phyloP scores from a whole-genome alignment of 2,797 vertebrate species.

The Sebastes steindachneri region DNA sequence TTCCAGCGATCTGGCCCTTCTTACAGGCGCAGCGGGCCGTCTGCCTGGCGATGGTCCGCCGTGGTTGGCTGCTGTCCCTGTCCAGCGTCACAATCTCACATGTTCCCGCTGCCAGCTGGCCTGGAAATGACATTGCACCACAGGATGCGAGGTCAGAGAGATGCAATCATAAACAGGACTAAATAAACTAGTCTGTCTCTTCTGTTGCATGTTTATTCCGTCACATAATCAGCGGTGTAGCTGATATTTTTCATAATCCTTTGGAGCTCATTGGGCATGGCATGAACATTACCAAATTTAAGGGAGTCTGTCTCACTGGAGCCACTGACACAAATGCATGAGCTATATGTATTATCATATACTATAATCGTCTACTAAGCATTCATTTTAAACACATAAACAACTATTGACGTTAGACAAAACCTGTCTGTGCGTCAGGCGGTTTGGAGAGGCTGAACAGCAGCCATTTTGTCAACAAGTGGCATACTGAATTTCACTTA shows the following conservation, averaged over 20 bases:
- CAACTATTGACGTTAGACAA: not conserved
- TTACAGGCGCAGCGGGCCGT: conserved; percentile 98
- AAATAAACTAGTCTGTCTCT: conserved; percentile 41
- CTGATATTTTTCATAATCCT: not conserved
- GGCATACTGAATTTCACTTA: not conserved
- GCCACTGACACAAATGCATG: not conserved
- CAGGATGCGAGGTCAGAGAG: conserved; percentile 70
- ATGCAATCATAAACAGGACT: conserved; percentile 62
- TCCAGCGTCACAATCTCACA: conserved; percentile 99
- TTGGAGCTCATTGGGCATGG: not conserved
- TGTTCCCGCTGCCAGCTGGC: conserved; percentile 96
- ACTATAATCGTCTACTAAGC: not conserved
- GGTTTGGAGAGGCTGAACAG: no score
- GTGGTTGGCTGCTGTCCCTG: conserved; percentile 98
- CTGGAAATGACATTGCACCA: conserved; percentile 83
- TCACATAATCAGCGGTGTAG: not conserved
- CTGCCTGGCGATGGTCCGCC: conserved; percentile 98
- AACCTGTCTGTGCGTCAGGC: not conserved
- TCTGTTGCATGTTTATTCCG: conserved; percentile 14
- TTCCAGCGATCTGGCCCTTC: conserved; percentile 98
- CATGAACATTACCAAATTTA: not conserved
- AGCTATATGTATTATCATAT: not conserved
- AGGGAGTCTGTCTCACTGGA: not conserved
- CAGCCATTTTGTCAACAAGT: not conserved
- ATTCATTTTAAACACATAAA: not conserved